Evolutionary conservation across 1,140 invertebrate species (phyloP).

Genomic region (Helicorthomorpha holstii): DNA sequence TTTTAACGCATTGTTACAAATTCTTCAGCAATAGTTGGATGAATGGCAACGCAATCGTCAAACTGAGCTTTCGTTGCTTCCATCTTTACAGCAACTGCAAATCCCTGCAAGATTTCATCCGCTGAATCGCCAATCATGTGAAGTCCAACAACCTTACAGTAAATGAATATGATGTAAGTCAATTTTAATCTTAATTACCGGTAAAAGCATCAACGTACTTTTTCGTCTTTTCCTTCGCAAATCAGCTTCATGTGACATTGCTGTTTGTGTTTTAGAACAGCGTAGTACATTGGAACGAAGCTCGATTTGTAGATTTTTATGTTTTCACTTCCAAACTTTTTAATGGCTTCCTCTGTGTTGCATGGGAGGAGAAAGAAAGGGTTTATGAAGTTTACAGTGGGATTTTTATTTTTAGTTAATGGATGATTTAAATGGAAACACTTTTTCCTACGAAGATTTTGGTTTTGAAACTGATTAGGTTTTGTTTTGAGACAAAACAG

Average conservation of each 20-base stretch:
- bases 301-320: constrained; percentile 30
- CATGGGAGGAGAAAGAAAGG: neutral
- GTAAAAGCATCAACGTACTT: constrained; percentile 18
- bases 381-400: too few relatives aligned
- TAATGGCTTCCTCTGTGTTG: constrained; percentile 29
- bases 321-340: constrained; percentile 27
- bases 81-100: constrained; percentile 39
- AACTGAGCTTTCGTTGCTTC: constrained; percentile 39
- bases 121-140: constrained; percentile 34
- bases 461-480: too few relatives aligned
- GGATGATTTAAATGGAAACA: too few relatives aligned
- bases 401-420: too few relatives aligned
- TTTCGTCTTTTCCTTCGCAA: constrained; percentile 30
- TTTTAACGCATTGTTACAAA: constrained; percentile 18
- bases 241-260: constrained; percentile 33
- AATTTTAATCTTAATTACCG: neutral
- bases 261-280: constrained; percentile 29
- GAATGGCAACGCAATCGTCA: constrained; percentile 38
- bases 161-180: neutral
- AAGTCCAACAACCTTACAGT: constrained; percentile 33
- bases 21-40: constrained; percentile 33
- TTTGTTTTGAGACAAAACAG: too few relatives aligned
- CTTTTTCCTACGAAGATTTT: too few relatives aligned
- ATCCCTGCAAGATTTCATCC: constrained; percentile 42
- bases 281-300: constrained; percentile 37